These are phyloP conservation scores for Zaprionus ghesquierei DNA, from an alignment of 1,140 invertebrate genomes.

Conservation along the genomic window DNA sequence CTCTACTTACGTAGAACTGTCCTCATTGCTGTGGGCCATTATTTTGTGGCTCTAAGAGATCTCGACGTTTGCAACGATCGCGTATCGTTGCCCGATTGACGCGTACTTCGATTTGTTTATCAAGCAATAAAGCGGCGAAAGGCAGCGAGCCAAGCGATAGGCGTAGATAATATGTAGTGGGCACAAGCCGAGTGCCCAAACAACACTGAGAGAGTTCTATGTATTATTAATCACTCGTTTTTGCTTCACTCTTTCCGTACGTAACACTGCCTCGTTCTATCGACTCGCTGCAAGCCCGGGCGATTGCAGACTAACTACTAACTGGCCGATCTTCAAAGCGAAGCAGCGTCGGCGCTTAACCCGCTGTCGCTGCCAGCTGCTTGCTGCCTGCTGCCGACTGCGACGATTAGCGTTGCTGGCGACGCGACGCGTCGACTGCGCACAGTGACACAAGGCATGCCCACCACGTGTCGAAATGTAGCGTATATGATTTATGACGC, in stretches of 20 bases:
- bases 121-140: slow-evolving; percentile 30
- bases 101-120: slow-evolving; percentile 36
- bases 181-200: not conserved
- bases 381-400: slow-evolving; percentile 18
- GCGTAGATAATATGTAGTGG: slow-evolving; percentile 21
- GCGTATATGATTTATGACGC: not conserved
- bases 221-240: too few species aligned
- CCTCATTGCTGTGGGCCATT: slow-evolving; percentile 58
- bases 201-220: not conserved
- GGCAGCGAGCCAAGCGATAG: slow-evolving; percentile 31
- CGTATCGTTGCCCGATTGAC: slow-evolving; percentile 18
- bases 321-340: slow-evolving; percentile 71
- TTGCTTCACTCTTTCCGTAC: slow-evolving; percentile 11
- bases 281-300: slow-evolving; percentile 64
- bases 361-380: slow-evolving; percentile 49
- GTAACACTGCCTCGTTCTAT: slow-evolving; percentile 16
- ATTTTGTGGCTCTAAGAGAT: slow-evolving; percentile 7
- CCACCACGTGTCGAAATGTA: not conserved
- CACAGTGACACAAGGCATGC: slow-evolving; percentile 13
- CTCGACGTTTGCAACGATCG: slow-evolving; percentile 3
- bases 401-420: slow-evolving; percentile 28
- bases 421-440: slow-evolving; percentile 4
- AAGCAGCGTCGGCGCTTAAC: slow-evolving; percentile 65
- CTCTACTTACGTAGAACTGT: slow-evolving; percentile 55
- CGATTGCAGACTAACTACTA: slow-evolving; percentile 75